Evolutionary conservation across 2,888 invertebrate species (phyloP).

Genomic region (Cephus runcator): DNA sequence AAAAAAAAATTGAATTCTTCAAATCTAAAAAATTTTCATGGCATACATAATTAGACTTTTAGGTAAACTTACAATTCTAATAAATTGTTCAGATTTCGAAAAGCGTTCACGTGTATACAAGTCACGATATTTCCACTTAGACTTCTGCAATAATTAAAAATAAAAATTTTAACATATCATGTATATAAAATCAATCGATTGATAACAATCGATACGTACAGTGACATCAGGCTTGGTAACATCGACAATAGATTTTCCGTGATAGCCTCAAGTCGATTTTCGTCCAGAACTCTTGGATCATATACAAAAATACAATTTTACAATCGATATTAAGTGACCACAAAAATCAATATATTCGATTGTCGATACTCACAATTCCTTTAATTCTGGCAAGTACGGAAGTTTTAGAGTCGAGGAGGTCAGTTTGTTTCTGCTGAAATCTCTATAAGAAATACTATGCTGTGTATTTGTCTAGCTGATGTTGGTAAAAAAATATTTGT

Average conservation of each 20-base stretch:
- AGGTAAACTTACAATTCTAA: constrained; percentile 68
- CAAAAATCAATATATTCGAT: not conserved
- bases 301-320: not conserved
- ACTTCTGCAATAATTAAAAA: constrained; percentile 43
- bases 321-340: constrained; percentile 8
- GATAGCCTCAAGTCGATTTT: constrained; percentile 66
- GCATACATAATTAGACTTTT: not conserved
- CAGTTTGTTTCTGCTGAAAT: constrained; percentile 67
- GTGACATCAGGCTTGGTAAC: constrained; percentile 63
- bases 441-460: constrained; percentile 34
- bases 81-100: constrained; percentile 63
- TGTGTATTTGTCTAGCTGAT: not conserved
- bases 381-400: constrained; percentile 64
- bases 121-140: constrained; percentile 64
- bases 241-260: constrained; percentile 64
- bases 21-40: not conserved
- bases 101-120: constrained; percentile 65
- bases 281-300: constrained; percentile 63
- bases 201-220: constrained; percentile 63
- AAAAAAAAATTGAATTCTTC: constrained; percentile 25
- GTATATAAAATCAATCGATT: not conserved
- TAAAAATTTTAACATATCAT: not conserved
- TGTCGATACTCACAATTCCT: constrained; percentile 66
- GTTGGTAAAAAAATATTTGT: constrained; percentile 20
- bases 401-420: constrained; percentile 65